Conservation (phyloP, 2,113 vertebrate genomes). For the Gymnarchus niloticus region DNA sequence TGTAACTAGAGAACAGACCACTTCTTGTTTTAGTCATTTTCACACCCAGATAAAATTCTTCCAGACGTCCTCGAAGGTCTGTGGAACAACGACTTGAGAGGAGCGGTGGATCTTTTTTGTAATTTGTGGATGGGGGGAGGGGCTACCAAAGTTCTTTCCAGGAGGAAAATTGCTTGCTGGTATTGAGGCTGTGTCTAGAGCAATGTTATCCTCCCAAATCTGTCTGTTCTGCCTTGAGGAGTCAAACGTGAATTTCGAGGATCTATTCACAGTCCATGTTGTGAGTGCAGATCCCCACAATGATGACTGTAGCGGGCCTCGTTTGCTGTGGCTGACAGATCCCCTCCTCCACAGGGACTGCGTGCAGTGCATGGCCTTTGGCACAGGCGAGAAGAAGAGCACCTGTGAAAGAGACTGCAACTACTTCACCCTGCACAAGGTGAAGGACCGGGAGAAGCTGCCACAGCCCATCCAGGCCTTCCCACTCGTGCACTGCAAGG, state of each 20-base stretch:
- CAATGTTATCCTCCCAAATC: too few relatives aligned
- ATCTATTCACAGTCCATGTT: too few relatives aligned
- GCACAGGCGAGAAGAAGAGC: constrained; percentile 82
- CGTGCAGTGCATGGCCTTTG: constrained; percentile 84
- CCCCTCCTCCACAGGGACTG: constrained; percentile 72
- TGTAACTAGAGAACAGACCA: neutral
- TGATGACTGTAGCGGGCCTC: too few relatives aligned
- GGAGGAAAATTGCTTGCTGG: too few relatives aligned
- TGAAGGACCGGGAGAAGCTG: constrained; percentile 71
- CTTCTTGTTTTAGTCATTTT: neutral
- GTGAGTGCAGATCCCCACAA: too few relatives aligned
- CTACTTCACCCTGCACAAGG: constrained; percentile 70
- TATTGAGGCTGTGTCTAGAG: too few relatives aligned
- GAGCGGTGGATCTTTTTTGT: neutral
- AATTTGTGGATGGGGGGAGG: too few relatives aligned
- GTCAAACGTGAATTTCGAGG: too few relatives aligned
- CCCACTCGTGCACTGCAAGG: constrained; percentile 83
- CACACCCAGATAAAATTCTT: neutral
- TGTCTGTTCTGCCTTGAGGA: too few relatives aligned
- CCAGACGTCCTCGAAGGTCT: too few relatives aligned
- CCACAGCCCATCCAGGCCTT: constrained; percentile 79
- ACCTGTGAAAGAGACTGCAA: constrained; percentile 69
- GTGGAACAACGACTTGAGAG: neutral
- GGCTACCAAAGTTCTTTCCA: too few relatives aligned
- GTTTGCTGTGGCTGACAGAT: too few relatives aligned